A percentile compares a stretch with the other conserved stretches of the same genome.
These are phyloP conservation scores for Vulpes lagopus DNA, from an alignment of 2,113 vertebrate genomes.

Conservation along the genomic window DNA sequence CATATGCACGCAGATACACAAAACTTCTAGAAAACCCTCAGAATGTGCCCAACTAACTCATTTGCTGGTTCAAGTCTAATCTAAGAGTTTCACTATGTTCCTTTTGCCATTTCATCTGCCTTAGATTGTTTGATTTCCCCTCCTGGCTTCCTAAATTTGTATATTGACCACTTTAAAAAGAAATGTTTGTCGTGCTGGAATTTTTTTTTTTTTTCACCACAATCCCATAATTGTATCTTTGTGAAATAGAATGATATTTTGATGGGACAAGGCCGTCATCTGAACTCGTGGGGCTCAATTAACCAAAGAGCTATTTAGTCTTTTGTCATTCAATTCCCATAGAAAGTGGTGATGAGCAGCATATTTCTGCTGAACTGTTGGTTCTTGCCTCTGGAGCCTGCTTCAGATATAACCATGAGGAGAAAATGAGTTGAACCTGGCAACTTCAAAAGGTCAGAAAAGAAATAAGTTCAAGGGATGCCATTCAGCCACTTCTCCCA, in stretches of 20 bases:
- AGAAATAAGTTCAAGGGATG: slow-evolving; percentile 71
- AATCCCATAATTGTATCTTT: background rate
- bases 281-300: slow-evolving; percentile 42
- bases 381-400: slow-evolving; percentile 55
- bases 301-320: slow-evolving; percentile 39
- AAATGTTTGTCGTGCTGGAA: background rate
- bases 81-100: slow-evolving; percentile 42
- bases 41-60: background rate
- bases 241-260: background rate
- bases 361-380: slow-evolving; percentile 24
- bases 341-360: slow-evolving; percentile 40
- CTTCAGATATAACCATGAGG: slow-evolving; percentile 52
- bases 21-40: slow-evolving; percentile 22
- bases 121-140: background rate
- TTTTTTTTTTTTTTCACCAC: background rate
- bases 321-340: background rate
- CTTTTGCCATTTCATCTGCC: slow-evolving; percentile 32
- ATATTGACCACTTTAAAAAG: background rate
- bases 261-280: background rate
- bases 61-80: background rate
- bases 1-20: background rate
- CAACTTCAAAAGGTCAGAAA: slow-evolving; percentile 76
- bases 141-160: background rate
- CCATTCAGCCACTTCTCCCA: slow-evolving; percentile 57
- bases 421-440: slow-evolving; percentile 76